Evolutionary conservation across 1,140 invertebrate species (phyloP).

Genomic region (Hydropsyche tenuis): DNA sequence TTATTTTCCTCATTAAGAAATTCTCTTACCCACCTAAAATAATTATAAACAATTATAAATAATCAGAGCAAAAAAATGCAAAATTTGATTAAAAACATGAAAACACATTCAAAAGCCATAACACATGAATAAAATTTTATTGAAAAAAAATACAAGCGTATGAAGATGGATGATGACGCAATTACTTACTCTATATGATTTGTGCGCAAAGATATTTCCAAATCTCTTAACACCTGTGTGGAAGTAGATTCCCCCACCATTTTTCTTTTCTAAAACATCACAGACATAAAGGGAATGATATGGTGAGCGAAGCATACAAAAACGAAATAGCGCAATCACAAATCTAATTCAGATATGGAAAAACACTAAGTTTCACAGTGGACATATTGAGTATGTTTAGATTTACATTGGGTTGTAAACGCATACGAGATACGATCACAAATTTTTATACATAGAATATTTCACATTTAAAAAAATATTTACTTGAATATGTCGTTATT

Average conservation of each 20-base stretch:
- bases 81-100: not conserved
- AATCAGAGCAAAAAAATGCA: not conserved
- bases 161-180: conserved; percentile 14
- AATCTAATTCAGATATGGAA: no score
- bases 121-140: conserved; percentile 4
- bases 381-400: no score
- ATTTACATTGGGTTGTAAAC: no score
- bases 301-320: conserved; percentile 34
- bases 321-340: not conserved
- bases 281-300: conserved; percentile 56
- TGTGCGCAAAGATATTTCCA: conserved; percentile 97
- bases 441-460: no score
- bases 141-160: conserved; percentile 23
- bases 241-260: conserved; percentile 97
- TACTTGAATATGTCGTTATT: no score
- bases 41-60: not conserved
- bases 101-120: not conserved
- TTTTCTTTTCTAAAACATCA: conserved; percentile 89
- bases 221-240: conserved; percentile 95
- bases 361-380: no score
- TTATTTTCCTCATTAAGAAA: conserved; percentile 96
- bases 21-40: conserved; percentile 92
- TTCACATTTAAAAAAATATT: no score
- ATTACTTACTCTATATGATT: conserved; percentile 96
- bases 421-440: no score